Evolutionary conservation across 30 jellyfish, hydroid and myxozoan species (phyloP).

Genomic region (Hydractinia symbiolongicarpus): DNA sequence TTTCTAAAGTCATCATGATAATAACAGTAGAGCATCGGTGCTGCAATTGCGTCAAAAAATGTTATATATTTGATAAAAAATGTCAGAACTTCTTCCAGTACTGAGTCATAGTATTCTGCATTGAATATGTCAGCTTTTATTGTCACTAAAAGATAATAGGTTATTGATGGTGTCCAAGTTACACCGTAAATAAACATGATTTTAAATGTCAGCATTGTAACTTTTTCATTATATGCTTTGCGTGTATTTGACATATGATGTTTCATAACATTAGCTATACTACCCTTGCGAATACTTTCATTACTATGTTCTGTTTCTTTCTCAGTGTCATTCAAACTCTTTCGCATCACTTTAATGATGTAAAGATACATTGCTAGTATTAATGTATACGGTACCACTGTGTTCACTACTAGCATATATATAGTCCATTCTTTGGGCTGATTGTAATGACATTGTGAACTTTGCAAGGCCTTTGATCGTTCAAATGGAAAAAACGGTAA

Average conservation of each 20-base stretch:
- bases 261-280: not conserved
- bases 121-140: not conserved
- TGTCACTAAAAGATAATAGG: slow-evolving; percentile 4
- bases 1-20: slow-evolving; percentile 11
- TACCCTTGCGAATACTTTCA: not conserved
- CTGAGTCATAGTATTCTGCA: slow-evolving; percentile 3
- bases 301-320: not conserved
- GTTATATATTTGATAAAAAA: slow-evolving; percentile 28
- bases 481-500: slow-evolving; percentile 32
- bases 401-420: slow-evolving; percentile 18
- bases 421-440: slow-evolving; percentile 34
- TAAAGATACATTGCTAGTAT: not conserved
- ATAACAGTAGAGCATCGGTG: slow-evolving; percentile 37
- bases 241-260: not conserved
- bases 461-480: not conserved
- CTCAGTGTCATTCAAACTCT: not conserved
- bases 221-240: not conserved
- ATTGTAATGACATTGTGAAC: slow-evolving; percentile 24
- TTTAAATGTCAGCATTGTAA: slow-evolving; percentile 8
- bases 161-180: slow-evolving; percentile 45
- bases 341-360: not conserved
- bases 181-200: slow-evolving; percentile 20
- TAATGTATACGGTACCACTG: slow-evolving; percentile 18
- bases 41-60: slow-evolving; percentile 30
- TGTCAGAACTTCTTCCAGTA: slow-evolving; percentile 10